phyloP scores from a whole-genome alignment of 2,888 invertebrate species.

The Apamea sordens region DNA sequence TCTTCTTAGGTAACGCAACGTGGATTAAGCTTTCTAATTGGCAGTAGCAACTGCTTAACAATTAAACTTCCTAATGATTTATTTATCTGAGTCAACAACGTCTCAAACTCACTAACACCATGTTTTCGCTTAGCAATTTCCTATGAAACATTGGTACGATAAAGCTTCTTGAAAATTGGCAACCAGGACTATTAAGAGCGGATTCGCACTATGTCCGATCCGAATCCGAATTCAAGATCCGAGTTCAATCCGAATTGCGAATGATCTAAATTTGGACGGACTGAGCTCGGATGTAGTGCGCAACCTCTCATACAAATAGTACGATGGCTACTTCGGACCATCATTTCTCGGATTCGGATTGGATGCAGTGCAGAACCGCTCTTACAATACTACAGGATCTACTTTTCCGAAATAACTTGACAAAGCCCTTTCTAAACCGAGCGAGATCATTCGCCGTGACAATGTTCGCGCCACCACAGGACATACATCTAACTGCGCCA shows the following conservation, averaged over 20 bases:
- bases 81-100: not conserved
- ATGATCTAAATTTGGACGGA: too few relatives aligned
- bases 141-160: not conserved
- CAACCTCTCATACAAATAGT: too few relatives aligned
- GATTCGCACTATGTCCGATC: too few relatives aligned
- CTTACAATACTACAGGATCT: not conserved
- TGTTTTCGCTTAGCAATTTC: not conserved
- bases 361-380: too few relatives aligned
- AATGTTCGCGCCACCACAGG: conserved; percentile 16
- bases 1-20: not conserved
- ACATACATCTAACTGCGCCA: conserved; percentile 21
- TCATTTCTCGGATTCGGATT: too few relatives aligned
- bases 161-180: not conserved
- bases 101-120: not conserved
- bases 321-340: too few relatives aligned
- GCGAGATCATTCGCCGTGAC: not conserved
- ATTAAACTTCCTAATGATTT: not conserved
- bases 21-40: not conserved
- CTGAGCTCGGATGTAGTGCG: too few relatives aligned
- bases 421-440: not conserved
- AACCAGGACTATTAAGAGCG: not conserved
- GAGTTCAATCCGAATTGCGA: too few relatives aligned
- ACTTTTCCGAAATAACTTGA: not conserved
- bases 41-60: not conserved
- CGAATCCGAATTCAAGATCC: too few relatives aligned